A percentile compares a stretch with the other conserved stretches of the same genome.
Evolutionary conservation across 2,113 vertebrate genomes (phyloP).

Genomic region (Chrysochloris asiatica): DNA sequence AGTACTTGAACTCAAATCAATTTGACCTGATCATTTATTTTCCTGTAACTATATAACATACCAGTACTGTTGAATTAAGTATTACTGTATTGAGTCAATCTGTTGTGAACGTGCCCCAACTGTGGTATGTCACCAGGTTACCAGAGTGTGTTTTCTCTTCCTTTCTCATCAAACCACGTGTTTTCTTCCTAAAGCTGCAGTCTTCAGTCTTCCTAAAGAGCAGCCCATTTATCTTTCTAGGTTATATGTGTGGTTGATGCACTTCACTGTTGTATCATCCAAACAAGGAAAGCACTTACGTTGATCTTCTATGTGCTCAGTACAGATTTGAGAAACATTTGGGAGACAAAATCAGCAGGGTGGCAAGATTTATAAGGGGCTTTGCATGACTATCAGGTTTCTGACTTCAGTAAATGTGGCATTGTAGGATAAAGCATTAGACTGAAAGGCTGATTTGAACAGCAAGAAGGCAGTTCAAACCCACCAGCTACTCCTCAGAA

Average conservation of each 20-base stretch:
- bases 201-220: neutral
- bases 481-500: too few species aligned
- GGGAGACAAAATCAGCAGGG: neutral
- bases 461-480: too few species aligned
- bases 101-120: neutral
- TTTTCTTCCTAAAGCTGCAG: neutral
- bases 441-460: too few species aligned
- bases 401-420: neutral
- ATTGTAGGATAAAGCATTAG: too few species aligned
- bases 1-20: constrained; percentile 4
- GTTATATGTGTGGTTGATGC: neutral
- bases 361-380: neutral
- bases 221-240: neutral
- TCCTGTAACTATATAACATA: neutral
- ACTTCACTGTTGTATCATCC: neutral
- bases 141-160: neutral
- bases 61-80: neutral
- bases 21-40: neutral
- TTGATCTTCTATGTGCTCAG: neutral
- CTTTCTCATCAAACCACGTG: neutral
- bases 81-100: neutral
- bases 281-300: neutral
- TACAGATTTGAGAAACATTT: neutral
- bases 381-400: neutral
- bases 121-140: neutral